These are phyloP conservation scores for Tetrapedia diversipes DNA, from an alignment of 2,888 invertebrate species.

Conservation along the genomic window DNA sequence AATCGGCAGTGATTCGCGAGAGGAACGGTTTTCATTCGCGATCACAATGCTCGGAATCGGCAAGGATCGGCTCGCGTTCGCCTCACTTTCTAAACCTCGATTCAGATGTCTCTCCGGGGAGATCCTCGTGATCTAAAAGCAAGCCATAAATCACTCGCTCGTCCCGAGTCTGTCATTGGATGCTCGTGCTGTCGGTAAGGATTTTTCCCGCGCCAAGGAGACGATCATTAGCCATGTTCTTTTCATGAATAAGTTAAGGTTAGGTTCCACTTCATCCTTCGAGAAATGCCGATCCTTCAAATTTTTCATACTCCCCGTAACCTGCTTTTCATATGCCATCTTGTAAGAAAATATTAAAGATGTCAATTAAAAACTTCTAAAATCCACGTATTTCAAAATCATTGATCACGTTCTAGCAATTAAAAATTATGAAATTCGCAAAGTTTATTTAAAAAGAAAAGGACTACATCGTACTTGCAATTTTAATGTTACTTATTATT, in stretches of 20 bases:
- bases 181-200: slow-evolving; percentile 32
- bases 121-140: slow-evolving; percentile 58
- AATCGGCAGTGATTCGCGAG: neutral
- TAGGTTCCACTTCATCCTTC: neutral
- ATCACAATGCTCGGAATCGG: slow-evolving; percentile 19
- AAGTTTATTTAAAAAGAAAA: too few species aligned
- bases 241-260: neutral
- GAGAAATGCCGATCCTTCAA: neutral
- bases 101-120: slow-evolving; percentile 53
- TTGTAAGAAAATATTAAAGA: too few species aligned
- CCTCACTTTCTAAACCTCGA: slow-evolving; percentile 64
- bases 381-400: too few species aligned
- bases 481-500: too few species aligned
- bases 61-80: slow-evolving; percentile 25
- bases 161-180: slow-evolving; percentile 43
- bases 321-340: too few species aligned
- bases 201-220: slow-evolving; percentile 41
- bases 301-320: too few species aligned
- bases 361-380: too few species aligned
- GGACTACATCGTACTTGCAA: too few species aligned
- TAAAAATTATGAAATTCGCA: too few species aligned
- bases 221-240: slow-evolving; percentile 46
- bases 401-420: too few species aligned
- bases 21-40: neutral
- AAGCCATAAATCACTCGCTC: slow-evolving; percentile 58